Conservation (phyloP, 2,113 vertebrate genomes). For the Stigmatopora argus region DNA sequence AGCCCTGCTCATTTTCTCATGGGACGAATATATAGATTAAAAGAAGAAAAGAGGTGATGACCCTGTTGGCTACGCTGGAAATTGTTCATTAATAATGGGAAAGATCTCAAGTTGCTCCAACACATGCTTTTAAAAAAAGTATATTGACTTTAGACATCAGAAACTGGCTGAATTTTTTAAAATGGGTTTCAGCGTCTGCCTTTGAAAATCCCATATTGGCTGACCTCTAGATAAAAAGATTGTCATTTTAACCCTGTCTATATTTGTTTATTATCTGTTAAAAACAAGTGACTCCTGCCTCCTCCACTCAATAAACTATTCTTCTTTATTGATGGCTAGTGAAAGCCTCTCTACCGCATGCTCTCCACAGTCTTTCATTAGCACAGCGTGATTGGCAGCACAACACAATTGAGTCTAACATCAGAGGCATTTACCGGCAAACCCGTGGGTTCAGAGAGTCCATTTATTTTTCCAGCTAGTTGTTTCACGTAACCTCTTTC, state of each 20-base stretch:
- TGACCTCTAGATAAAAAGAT: neutral
- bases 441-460: neutral
- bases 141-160: too few species aligned
- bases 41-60: neutral
- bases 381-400: neutral
- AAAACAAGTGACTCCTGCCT: neutral
- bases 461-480: neutral
- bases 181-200: too few species aligned
- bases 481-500: neutral
- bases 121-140: too few species aligned
- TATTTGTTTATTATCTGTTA: neutral
- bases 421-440: neutral
- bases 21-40: constrained; percentile 1
- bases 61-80: too few species aligned
- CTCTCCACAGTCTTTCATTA: constrained; percentile 11
- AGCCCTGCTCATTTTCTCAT: neutral
- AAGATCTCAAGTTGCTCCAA: too few species aligned
- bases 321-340: constrained; percentile 27
- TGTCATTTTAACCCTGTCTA: neutral
- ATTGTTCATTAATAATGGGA: too few species aligned
- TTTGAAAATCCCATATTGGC: too few species aligned
- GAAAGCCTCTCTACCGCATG: constrained; percentile 8
- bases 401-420: neutral
- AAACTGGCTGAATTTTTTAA: too few species aligned
- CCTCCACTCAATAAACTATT: constrained; percentile 23